phyloP scores from a whole-genome alignment of 2,888 invertebrate species.

The Cremastinae sp. region DNA sequence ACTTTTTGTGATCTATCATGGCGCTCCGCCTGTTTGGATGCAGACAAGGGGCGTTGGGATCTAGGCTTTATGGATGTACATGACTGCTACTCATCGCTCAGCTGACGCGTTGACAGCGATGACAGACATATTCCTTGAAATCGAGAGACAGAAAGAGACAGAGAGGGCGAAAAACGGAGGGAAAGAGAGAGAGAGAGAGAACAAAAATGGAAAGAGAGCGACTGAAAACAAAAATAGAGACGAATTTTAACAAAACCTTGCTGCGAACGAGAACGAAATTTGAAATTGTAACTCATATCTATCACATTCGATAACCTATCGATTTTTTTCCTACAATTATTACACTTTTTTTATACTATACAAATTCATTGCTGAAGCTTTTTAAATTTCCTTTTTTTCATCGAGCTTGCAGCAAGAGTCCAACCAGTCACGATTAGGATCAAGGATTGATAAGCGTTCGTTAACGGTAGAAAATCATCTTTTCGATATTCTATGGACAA shows the following conservation, averaged over 20 bases:
- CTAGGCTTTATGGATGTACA: conserved; percentile 67
- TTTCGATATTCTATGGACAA: conserved; percentile 64
- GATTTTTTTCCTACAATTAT: conserved; percentile 24
- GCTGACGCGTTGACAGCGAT: conserved; percentile 66
- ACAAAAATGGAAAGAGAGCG: conserved; percentile 4
- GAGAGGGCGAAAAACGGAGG: conserved; percentile 1
- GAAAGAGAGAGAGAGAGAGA: conserved; percentile 19
- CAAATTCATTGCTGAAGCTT: no score
- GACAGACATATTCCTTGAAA: conserved; percentile 61
- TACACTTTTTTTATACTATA: conserved; percentile 65
- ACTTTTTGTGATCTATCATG: conserved; percentile 90
- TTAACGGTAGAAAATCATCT: no score
- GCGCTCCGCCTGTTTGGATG: conserved; percentile 70
- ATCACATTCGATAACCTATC: conserved; percentile 23
- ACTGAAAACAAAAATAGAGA: conserved; percentile 18
- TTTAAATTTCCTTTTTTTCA: conserved; percentile 28
- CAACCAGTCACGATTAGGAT: no score
- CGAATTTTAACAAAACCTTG: conserved; percentile 2
- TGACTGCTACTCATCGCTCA: conserved; percentile 65
- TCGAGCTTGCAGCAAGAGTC: not conserved
- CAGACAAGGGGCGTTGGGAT: conserved; percentile 66
- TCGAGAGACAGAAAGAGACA: conserved; percentile 20
- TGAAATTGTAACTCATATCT: conserved; percentile 3
- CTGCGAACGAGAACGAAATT: conserved; percentile 12
- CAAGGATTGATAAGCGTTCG: no score